Evolutionary conservation across 2,888 invertebrate genomes (phyloP).

Genomic region (Belgica antarctica): DNA sequence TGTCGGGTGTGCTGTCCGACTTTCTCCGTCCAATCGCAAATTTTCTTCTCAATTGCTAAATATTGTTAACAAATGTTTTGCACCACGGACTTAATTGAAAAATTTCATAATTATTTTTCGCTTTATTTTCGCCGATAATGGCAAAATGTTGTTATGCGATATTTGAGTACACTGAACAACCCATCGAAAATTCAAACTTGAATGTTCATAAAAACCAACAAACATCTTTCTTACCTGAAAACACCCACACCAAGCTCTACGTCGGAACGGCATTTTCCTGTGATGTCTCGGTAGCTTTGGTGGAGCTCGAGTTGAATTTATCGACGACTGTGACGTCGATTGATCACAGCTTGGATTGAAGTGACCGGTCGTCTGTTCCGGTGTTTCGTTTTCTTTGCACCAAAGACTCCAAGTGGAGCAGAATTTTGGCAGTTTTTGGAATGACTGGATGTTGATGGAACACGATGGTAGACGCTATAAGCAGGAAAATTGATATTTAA

Average conservation of each 20-base stretch:
- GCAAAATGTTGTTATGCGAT: not conserved
- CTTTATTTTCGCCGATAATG: not conserved
- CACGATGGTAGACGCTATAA: slow-evolving; percentile 29
- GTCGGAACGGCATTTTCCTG: slow-evolving; percentile 39
- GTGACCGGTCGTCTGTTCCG: not conserved
- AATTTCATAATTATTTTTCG: slow-evolving; percentile 4
- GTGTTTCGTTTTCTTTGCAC: slow-evolving; percentile 8
- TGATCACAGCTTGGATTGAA: slow-evolving; percentile 8
- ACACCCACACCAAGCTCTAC: slow-evolving; percentile 36
- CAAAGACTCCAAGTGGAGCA: slow-evolving; percentile 32
- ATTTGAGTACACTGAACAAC: not conserved
- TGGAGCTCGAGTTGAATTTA: slow-evolving; percentile 20
- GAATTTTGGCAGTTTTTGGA: slow-evolving; percentile 33
- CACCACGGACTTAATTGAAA: not conserved
- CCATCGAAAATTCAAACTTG: too few species aligned
- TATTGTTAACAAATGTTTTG: not conserved
- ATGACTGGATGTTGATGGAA: not conserved
- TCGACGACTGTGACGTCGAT: slow-evolving; percentile 18
- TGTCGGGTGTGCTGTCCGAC: not conserved
- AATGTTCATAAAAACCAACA: too few species aligned
- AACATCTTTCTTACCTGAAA: slow-evolving; percentile 30
- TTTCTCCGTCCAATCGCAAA: slow-evolving; percentile 21
- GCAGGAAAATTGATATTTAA: not conserved
- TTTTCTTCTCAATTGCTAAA: slow-evolving; percentile 2
- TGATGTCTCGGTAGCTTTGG: slow-evolving; percentile 24